A percentile compares a stretch with the other conserved stretches of the same genome.
phyloP scores from a whole-genome alignment of 2,797 vertebrate genomes.

The Oryzias sinensis region DNA sequence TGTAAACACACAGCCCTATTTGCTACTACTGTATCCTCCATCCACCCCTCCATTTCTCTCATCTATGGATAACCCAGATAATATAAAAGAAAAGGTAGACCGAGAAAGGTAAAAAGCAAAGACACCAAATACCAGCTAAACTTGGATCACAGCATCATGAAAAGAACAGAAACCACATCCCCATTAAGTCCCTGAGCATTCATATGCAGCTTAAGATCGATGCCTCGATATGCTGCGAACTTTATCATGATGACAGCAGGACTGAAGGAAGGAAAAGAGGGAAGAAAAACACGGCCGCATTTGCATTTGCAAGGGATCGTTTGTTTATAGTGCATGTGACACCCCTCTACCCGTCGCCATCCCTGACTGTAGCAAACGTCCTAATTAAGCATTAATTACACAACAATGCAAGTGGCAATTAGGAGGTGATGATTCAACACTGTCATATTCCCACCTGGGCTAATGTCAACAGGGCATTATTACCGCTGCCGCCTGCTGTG shows the following conservation, averaged over 20 bases:
- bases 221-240: constrained; percentile 15
- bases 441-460: constrained; percentile 77
- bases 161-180: constrained; percentile 11
- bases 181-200: constrained; percentile 15
- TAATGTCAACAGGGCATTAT: constrained; percentile 72
- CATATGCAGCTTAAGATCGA: constrained; percentile 46
- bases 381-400: constrained; percentile 75
- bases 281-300: constrained; percentile 21
- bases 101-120: constrained; percentile 19
- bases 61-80: constrained; percentile 54
- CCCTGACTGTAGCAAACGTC: constrained; percentile 58
- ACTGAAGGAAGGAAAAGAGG: constrained; percentile 29
- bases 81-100: constrained; percentile 44
- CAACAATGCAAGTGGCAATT: constrained; percentile 72
- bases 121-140: constrained; percentile 34
- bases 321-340: constrained; percentile 53
- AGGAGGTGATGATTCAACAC: constrained; percentile 45
- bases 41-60: background rate
- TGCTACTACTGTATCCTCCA: constrained; percentile 21
- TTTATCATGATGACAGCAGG: constrained; percentile 40
- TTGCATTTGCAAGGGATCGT: constrained; percentile 63
- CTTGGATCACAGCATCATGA: constrained; percentile 3
- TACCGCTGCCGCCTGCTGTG: constrained; percentile 63
- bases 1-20: constrained; percentile 15
- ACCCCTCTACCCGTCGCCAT: constrained; percentile 45